These are phyloP conservation scores for Rachycentron canadum DNA, from an alignment of 2,797 vertebrate species.

Conservation along the genomic window DNA sequence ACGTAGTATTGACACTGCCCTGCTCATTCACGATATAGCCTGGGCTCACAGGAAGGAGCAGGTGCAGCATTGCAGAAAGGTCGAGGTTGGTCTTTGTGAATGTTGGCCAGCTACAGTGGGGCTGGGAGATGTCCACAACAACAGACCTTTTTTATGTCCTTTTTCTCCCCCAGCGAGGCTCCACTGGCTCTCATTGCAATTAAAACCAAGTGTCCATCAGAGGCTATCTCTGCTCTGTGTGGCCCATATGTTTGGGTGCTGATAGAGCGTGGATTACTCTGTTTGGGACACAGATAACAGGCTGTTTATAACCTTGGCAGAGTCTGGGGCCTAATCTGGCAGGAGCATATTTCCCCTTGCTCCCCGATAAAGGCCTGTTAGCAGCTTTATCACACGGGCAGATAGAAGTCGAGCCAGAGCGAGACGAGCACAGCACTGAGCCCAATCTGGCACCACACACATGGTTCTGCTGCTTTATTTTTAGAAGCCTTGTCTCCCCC, in stretches of 20 bases:
- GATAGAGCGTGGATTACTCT: conserved; percentile 98
- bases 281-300: conserved; percentile 96
- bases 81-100: conserved; percentile 74
- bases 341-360: conserved; percentile 98
- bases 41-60: conserved; percentile 64
- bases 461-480: conserved; percentile 79
- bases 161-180: conserved; percentile 73
- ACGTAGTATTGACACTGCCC: conserved; percentile 26
- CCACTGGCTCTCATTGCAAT: conserved; percentile 89
- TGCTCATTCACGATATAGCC: conserved; percentile 48
- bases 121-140: conserved; percentile 67
- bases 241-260: conserved; percentile 98
- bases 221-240: conserved; percentile 94
- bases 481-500: conserved; percentile 69
- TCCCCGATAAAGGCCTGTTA: conserved; percentile 97
- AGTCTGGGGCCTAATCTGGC: conserved; percentile 98
- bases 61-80: conserved; percentile 75
- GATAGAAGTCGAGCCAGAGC: conserved; percentile 89
- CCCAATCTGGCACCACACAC: conserved; percentile 87
- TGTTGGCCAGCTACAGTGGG: conserved; percentile 60
- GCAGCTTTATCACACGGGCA: conserved; percentile 91
- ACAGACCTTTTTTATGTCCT: conserved; percentile 72
- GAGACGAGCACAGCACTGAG: conserved; percentile 88
- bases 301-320: conserved; percentile 99
- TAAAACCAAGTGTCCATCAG: conserved; percentile 96